Evolutionary conservation across 2,888 invertebrate species (phyloP).

Genomic region (Hirtodrosophila histrioides): DNA sequence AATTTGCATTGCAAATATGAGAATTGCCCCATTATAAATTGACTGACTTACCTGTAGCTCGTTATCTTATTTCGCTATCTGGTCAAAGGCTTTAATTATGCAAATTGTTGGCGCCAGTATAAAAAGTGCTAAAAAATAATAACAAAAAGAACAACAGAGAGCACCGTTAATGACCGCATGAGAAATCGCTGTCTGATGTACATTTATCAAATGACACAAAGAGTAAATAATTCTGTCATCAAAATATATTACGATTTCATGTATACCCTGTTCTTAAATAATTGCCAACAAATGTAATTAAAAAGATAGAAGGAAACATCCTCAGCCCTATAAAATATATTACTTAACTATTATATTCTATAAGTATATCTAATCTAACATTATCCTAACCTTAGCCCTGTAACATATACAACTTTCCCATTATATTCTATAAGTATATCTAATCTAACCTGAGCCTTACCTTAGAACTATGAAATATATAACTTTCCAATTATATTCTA

Average conservation of each 20-base stretch:
- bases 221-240: neutral
- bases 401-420: no score
- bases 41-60: constrained; percentile 54
- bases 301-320: no score
- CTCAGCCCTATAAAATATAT: no score
- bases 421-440: no score
- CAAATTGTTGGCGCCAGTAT: constrained; percentile 69
- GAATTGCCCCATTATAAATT: constrained; percentile 49
- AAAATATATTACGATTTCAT: neutral
- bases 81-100: constrained; percentile 64
- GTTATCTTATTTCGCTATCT: constrained; percentile 64
- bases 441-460: no score
- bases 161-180: constrained; percentile 42
- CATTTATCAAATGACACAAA: neutral
- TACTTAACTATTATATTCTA: no score
- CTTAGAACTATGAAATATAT: no score
- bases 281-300: no score
- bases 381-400: no score
- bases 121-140: constrained; percentile 39
- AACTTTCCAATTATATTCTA: no score
- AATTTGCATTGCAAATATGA: constrained; percentile 68
- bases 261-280: neutral
- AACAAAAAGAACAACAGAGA: constrained; percentile 16
- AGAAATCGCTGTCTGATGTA: constrained; percentile 31
- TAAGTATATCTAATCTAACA: no score